phyloP scores from a whole-genome alignment of 2,888 invertebrate species.

The Diplazon laetatorius region DNA sequence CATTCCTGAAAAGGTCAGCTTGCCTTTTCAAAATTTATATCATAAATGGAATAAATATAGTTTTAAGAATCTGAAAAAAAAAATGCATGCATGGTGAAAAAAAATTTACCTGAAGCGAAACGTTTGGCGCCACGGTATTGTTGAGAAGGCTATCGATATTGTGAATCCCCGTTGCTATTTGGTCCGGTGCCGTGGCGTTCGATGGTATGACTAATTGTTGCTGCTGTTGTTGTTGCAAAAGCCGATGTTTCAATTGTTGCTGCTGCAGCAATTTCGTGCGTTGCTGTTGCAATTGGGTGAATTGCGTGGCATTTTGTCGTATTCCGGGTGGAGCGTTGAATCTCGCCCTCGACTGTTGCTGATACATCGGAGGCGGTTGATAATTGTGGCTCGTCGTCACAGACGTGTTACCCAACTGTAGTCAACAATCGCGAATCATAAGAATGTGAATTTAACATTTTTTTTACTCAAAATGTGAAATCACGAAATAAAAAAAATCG shows the following conservation, averaged over 20 bases:
- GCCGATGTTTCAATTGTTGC: conserved; percentile 85
- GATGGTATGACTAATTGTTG: conserved; percentile 92
- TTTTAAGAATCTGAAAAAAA: too few species aligned
- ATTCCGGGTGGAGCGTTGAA: conserved; percentile 77
- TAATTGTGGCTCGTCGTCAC: conserved; percentile 81
- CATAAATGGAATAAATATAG: too few species aligned
- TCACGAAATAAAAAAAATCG: too few species aligned
- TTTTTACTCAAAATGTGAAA: too few species aligned
- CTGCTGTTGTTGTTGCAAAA: conserved; percentile 91
- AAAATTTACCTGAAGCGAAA: conserved; percentile 87
- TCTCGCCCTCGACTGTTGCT: conserved; percentile 79
- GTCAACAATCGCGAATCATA: too few species aligned
- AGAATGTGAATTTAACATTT: neutral
- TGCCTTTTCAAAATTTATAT: too few species aligned
- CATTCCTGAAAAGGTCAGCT: too few species aligned
- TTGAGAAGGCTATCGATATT: conserved; percentile 94
- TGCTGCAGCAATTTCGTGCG: conserved; percentile 82
- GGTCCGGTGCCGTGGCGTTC: conserved; percentile 87
- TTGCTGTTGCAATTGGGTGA: conserved; percentile 82
- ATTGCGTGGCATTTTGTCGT: conserved; percentile 75
- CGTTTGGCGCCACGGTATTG: conserved; percentile 94
- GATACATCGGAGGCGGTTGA: conserved; percentile 82
- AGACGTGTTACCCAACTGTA: conserved; percentile 78
- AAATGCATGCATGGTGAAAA: too few species aligned
- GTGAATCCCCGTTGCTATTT: conserved; percentile 84